phyloP scores from a whole-genome alignment of 2,113 vertebrate genomes.

The Carassius carassius region DNA sequence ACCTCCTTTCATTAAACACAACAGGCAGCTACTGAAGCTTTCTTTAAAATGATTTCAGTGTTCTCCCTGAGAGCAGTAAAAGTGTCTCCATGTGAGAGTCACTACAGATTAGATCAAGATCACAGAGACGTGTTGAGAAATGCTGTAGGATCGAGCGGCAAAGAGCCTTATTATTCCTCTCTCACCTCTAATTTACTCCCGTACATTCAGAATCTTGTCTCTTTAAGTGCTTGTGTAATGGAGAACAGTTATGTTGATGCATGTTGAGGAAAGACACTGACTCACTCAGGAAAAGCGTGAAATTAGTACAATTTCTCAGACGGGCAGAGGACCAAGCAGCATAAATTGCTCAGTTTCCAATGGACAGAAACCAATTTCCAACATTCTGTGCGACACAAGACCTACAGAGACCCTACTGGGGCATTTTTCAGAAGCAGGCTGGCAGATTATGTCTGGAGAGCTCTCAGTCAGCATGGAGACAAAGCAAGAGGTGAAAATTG shows the following conservation, averaged over 20 bases:
- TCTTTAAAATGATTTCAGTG: conserved; percentile 35
- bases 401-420: conserved; percentile 34
- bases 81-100: conserved; percentile 29
- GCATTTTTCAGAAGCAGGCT: conserved; percentile 17
- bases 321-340: conserved; percentile 63
- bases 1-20: neutral
- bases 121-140: conserved; percentile 18
- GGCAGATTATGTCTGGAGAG: conserved; percentile 43
- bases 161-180: conserved; percentile 50
- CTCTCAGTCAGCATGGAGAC: conserved; percentile 63
- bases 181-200: conserved; percentile 40
- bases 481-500: conserved; percentile 60
- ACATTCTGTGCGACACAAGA: conserved; percentile 28
- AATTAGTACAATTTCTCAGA: conserved; percentile 54
- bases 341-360: conserved; percentile 72
- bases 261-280: conserved; percentile 44
- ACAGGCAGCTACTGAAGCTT: neutral
- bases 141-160: conserved; percentile 36
- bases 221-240: conserved; percentile 50
- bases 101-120: conserved; percentile 30
- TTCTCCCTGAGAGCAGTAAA: conserved; percentile 16
- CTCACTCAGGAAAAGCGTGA: conserved; percentile 42
- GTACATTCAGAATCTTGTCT: conserved; percentile 40
- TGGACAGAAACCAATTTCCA: conserved; percentile 75
- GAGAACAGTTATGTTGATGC: conserved; percentile 48